phyloP scores from a whole-genome alignment of 1,140 invertebrate species.

The Pogonomyrmex californicus region DNA sequence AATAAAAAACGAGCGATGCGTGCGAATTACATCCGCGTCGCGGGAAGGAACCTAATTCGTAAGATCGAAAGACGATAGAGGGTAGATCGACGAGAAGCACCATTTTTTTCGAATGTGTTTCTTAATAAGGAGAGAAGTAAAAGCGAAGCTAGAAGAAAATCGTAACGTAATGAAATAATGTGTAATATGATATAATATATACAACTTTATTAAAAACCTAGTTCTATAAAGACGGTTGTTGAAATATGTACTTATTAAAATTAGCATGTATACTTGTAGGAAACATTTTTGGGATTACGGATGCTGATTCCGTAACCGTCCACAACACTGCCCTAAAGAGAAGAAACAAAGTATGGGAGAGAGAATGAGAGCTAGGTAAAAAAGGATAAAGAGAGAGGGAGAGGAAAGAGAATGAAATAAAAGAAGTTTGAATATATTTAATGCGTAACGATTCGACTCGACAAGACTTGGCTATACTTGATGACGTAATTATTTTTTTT shows the following conservation, averaged over 20 bases:
- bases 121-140: constrained; percentile 63
- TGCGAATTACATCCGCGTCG: constrained; percentile 26
- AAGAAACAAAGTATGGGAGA: constrained; percentile 62
- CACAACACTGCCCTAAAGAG: constrained; percentile 84
- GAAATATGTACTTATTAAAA: constrained; percentile 85
- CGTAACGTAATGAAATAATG: constrained; percentile 30
- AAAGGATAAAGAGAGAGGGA: background rate
- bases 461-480: constrained; percentile 12
- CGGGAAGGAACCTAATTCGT: constrained; percentile 36
- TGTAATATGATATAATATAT: constrained; percentile 66
- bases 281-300: constrained; percentile 85
- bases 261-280: constrained; percentile 85
- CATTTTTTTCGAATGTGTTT: constrained; percentile 69
- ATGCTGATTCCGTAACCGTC: constrained; percentile 84
- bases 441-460: constrained; percentile 37
- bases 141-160: background rate
- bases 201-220: constrained; percentile 81
- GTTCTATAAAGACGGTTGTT: constrained; percentile 84
- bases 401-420: constrained; percentile 23
- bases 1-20: constrained; percentile 3
- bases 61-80: constrained; percentile 40
- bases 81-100: constrained; percentile 43
- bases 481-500: constrained; percentile 14
- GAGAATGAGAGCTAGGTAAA: background rate
- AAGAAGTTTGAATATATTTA: constrained; percentile 34